A percentile compares a stretch with the other conserved stretches of the same genome.
Conservation (phyloP, 2,888 invertebrate genomes). For the Perizoma flavofasciatum region DNA sequence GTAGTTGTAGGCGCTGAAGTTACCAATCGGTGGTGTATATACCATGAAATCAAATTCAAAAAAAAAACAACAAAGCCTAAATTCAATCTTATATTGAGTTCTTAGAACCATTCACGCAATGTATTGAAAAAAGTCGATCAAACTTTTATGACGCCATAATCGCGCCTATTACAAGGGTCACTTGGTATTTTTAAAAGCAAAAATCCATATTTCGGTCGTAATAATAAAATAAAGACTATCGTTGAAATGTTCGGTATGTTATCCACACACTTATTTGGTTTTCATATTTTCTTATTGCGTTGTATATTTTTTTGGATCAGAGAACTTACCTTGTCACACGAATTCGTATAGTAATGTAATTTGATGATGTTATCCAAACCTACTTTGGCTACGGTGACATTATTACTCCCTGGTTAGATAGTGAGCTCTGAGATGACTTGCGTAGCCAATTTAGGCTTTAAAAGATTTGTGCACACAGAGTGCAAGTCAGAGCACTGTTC, state of each 20-base stretch:
- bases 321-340: neutral
- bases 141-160: conserved; percentile 70
- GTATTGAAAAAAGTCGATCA: conserved; percentile 56
- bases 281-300: neutral
- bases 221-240: conserved; percentile 75
- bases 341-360: no score
- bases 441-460: no score
- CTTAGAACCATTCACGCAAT: conserved; percentile 8
- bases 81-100: conserved; percentile 1
- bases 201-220: conserved; percentile 60
- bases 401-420: no score
- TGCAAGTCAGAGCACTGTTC: no score
- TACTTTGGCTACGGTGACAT: no score
- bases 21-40: no score
- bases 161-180: conserved; percentile 63
- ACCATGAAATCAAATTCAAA: conserved; percentile 2
- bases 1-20: no score
- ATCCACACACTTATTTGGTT: conserved; percentile 18
- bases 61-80: neutral
- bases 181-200: conserved; percentile 54
- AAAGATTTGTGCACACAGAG: no score
- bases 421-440: no score
- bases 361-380: no score
- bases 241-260: conserved; percentile 45
- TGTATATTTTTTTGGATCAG: neutral